phyloP scores from a whole-genome alignment of 2,113 vertebrate genomes.

The Catharus bicknelli region DNA sequence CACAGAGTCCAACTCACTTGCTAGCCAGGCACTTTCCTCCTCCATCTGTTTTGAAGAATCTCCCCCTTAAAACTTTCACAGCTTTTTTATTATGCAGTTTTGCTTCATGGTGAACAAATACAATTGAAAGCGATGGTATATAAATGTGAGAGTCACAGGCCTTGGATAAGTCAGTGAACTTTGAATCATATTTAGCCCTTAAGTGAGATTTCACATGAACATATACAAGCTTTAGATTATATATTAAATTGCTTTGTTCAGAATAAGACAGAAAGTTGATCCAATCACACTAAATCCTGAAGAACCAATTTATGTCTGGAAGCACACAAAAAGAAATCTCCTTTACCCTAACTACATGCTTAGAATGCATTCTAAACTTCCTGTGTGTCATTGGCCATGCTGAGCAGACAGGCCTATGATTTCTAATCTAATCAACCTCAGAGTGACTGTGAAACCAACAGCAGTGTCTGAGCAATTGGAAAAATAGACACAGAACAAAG shows the following conservation, averaged over 20 bases:
- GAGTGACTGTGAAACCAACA: constrained; percentile 64
- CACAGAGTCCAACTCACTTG: background rate
- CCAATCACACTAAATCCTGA: background rate
- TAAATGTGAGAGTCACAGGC: background rate
- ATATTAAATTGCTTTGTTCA: background rate
- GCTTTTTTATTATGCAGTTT: background rate
- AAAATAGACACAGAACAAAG: constrained; percentile 75
- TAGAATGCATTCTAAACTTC: constrained; percentile 16
- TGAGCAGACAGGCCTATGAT: constrained; percentile 44
- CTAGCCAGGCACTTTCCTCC: background rate
- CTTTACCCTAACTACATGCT: background rate
- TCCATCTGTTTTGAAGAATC: background rate
- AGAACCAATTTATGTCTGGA: background rate
- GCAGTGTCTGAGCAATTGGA: constrained; percentile 63
- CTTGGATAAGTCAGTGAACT: background rate
- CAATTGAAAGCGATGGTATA: background rate
- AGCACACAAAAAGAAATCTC: background rate
- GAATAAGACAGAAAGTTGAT: background rate
- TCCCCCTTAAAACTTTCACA: background rate
- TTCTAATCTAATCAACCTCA: constrained; percentile 73
- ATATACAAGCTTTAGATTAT: background rate
- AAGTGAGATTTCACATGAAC: background rate
- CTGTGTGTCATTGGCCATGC: constrained; percentile 41
- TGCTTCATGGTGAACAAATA: background rate
- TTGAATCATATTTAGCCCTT: background rate